Conservation (phyloP, 2,888 invertebrate genomes). For the Chironomus tentans region DNA sequence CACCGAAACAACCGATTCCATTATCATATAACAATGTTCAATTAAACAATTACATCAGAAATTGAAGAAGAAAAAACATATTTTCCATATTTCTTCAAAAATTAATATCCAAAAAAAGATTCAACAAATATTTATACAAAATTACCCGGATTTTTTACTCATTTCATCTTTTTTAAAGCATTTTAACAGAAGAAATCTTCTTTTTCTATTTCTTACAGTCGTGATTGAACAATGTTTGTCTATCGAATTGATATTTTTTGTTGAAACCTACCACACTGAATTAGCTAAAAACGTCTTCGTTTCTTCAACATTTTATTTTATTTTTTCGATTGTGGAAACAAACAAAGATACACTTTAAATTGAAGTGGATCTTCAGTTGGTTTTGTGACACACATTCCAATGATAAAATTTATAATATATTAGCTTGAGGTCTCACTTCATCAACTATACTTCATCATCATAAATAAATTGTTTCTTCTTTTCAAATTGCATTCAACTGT, state of each 20-base stretch:
- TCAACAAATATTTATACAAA: not conserved
- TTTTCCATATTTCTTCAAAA: not conserved
- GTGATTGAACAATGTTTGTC: slow-evolving; percentile 1
- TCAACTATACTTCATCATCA: not conserved
- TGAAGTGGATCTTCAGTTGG: slow-evolving; percentile 4
- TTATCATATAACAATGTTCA: not conserved
- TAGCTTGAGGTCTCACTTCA: too few relatives aligned
- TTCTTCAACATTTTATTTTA: not conserved
- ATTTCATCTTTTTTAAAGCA: not conserved
- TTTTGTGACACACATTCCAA: slow-evolving; percentile 1
- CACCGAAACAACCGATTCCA: not conserved
- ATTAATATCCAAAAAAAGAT: not conserved
- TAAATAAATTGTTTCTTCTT: not conserved
- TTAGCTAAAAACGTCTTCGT: not conserved
- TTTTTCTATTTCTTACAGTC: not conserved
- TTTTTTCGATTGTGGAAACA: not conserved
- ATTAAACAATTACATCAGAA: not conserved
- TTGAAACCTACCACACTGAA: slow-evolving; percentile 10
- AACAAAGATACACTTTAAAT: slow-evolving; percentile 6
- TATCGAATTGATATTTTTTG: slow-evolving; percentile 9
- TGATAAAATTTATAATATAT: not conserved
- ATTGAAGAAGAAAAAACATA: too few relatives aligned
- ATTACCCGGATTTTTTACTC: not conserved
- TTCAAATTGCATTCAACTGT: not conserved
- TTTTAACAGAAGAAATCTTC: not conserved